A percentile compares a stretch with the other conserved stretches of the same genome.
Conservation (phyloP, 2,888 invertebrate species). For the Lacanobia wlatinum region DNA sequence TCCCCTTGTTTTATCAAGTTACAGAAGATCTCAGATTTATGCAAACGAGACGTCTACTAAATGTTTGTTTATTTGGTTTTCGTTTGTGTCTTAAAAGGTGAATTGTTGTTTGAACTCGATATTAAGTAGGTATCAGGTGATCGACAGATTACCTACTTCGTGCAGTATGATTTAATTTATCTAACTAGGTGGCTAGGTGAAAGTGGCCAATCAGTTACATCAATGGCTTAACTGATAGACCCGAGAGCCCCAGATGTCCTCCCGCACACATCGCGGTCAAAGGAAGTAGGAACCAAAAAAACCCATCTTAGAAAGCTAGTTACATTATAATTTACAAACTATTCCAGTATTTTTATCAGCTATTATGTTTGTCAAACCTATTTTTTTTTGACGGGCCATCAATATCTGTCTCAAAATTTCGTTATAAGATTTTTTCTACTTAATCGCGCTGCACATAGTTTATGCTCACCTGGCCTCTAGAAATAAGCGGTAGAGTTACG, state of each 20-base stretch:
- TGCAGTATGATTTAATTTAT: conserved; percentile 39
- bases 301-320: background rate
- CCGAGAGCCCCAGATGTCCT: conserved; percentile 32
- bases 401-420: too few species aligned
- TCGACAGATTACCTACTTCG: background rate
- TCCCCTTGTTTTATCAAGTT: conserved; percentile 43
- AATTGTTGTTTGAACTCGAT: background rate
- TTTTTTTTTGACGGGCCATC: too few species aligned
- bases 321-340: background rate
- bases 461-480: too few species aligned
- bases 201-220: conserved; percentile 29
- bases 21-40: background rate
- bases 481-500: too few species aligned
- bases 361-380: background rate
- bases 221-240: conserved; percentile 14
- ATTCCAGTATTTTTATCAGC: background rate
- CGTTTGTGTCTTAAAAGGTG: background rate
- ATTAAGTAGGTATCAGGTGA: background rate
- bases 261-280: conserved; percentile 26
- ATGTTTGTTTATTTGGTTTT: background rate
- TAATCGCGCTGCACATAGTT: too few species aligned
- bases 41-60: background rate
- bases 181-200: conserved; percentile 35
- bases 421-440: too few species aligned
- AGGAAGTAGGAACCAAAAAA: conserved; percentile 15